Conservation (phyloP, 1,140 invertebrate genomes). For the Lithobius niger region DNA sequence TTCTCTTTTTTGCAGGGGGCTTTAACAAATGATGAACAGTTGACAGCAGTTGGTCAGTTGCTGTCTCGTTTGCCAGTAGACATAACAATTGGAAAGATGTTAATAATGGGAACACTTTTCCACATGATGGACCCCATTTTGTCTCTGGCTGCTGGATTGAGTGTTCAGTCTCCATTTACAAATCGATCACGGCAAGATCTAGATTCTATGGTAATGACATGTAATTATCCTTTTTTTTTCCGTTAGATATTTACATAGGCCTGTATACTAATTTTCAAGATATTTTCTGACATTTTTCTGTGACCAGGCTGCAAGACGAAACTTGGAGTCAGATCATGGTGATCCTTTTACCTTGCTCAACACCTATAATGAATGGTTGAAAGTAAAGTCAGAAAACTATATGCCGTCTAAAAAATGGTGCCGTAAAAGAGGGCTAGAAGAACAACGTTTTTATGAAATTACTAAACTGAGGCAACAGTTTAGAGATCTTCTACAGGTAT, state of each 20-base stretch:
- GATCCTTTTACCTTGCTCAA: constrained; percentile 87
- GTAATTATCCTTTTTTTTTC: no score
- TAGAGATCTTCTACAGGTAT: constrained; percentile 60
- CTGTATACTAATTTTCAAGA: no score
- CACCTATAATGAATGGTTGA: constrained; percentile 78
- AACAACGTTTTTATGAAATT: constrained; percentile 92
- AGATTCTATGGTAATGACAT: constrained; percentile 64
- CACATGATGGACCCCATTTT: constrained; percentile 68
- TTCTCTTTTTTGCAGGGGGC: constrained; percentile 47
- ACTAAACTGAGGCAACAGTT: constrained; percentile 86
- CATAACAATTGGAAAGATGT: constrained; percentile 88
- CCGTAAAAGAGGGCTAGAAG: constrained; percentile 70
- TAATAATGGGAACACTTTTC: constrained; percentile 83
- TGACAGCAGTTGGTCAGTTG: constrained; percentile 82
- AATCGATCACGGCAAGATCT: constrained; percentile 70
- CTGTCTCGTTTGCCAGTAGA: constrained; percentile 85
- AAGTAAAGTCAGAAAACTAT: constrained; percentile 43
- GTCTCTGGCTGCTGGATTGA: constrained; percentile 78
- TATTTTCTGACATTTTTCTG: no score
- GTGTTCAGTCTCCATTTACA: constrained; percentile 85
- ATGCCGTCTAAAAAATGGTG: constrained; percentile 64
- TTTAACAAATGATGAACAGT: constrained; percentile 59
- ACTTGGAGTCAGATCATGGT: constrained; percentile 81
- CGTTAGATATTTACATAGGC: no score
- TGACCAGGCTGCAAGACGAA: constrained; percentile 54